Evolutionary conservation across 1,140 invertebrate genomes (phyloP).

Genomic region (Atopsyche davidsoni): DNA sequence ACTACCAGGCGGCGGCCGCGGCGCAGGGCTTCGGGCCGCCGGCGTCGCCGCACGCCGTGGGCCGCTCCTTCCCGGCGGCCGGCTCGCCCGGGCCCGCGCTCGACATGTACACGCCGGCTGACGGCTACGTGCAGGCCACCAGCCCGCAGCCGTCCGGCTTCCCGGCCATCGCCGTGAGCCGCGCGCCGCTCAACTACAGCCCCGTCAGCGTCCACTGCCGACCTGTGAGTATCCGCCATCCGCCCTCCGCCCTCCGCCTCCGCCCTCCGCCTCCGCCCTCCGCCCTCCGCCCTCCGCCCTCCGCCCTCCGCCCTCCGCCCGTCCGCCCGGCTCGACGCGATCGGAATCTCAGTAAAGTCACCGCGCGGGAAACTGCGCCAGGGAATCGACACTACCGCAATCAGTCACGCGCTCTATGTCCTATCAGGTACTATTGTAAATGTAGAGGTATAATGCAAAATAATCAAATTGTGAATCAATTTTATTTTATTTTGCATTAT

Average conservation of each 20-base stretch:
- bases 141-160: constrained; percentile 87
- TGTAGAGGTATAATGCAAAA: no score
- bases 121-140: constrained; percentile 86
- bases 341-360: no score
- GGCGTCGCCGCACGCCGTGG: constrained; percentile 53
- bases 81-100: constrained; percentile 81
- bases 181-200: constrained; percentile 82
- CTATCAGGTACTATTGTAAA: no score
- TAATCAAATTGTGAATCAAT: no score
- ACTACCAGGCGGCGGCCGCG: constrained; percentile 77
- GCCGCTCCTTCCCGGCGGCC: constrained; percentile 77
- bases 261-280: no score
- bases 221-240: constrained; percentile 20
- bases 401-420: no score
- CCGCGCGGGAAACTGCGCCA: no score
- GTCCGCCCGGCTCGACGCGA: no score
- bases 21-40: constrained; percentile 57
- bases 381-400: no score
- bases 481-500: no score
- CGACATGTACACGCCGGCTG: constrained; percentile 82
- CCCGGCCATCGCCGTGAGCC: constrained; percentile 83
- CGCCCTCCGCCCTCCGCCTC: constrained; percentile 28
- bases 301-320: no score
- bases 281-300: no score
- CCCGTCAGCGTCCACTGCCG: constrained; percentile 60